phyloP scores from a whole-genome alignment of 92 coral and sea anemone genomes.

The Parazoanthus darwini region DNA sequence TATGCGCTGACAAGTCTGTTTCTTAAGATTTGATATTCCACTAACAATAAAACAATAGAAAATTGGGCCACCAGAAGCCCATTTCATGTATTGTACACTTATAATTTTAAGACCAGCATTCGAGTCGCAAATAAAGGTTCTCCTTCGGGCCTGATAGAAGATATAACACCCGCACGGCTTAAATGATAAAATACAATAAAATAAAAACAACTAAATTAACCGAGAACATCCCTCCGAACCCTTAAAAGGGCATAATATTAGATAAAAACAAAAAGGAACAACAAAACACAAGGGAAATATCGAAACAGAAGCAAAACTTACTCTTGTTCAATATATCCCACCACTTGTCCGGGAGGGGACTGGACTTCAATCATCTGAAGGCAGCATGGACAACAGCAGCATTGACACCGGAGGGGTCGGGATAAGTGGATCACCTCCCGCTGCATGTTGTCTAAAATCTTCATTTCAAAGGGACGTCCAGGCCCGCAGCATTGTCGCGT shows the following conservation, averaged over 20 bases:
- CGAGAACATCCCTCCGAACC: not conserved
- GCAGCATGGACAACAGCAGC: conserved; percentile 91
- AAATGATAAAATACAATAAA: too few species aligned
- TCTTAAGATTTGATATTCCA: too few species aligned
- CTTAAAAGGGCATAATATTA: not conserved
- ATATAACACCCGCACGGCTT: too few species aligned
- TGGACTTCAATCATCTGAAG: conserved; percentile 91
- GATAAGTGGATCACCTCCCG: conserved; percentile 92
- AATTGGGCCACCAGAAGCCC: too few species aligned
- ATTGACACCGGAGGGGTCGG: conserved; percentile 91
- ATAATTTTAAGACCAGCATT: too few species aligned
- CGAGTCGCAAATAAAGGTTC: too few species aligned
- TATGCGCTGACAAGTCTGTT: too few species aligned
- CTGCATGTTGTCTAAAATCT: conserved; percentile 75
- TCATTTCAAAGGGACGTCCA: conserved; percentile 92
- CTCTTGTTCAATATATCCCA: conserved; percentile 95
- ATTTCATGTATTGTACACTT: too few species aligned
- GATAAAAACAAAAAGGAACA: too few species aligned
- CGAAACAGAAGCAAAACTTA: conserved; percentile 16
- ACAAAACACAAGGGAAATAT: not conserved
- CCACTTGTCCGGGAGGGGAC: conserved; percentile 85
- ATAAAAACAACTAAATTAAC: too few species aligned
- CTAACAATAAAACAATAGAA: too few species aligned
- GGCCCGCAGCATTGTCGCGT: conserved; percentile 99
- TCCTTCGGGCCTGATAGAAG: too few species aligned